Evolutionary conservation across 2,888 invertebrate genomes (phyloP).

Genomic region (Rotaria sp.): DNA sequence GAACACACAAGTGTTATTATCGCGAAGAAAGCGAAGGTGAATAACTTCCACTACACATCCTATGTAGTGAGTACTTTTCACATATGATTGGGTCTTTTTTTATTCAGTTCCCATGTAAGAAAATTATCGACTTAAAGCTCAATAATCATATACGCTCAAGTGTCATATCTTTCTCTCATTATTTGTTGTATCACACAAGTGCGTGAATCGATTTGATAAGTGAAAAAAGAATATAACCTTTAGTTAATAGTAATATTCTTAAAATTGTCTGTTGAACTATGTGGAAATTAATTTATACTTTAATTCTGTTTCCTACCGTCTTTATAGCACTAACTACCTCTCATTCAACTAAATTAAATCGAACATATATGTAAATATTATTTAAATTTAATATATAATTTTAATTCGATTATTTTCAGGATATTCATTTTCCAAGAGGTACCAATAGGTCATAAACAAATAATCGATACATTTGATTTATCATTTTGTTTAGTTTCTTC

Average conservation of each 20-base stretch:
- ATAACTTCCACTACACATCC: not conserved
- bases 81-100: not conserved
- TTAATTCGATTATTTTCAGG: not conserved
- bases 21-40: not conserved
- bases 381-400: not conserved
- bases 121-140: not conserved
- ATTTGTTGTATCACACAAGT: not conserved
- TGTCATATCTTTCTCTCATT: not conserved
- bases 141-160: not conserved
- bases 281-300: not conserved
- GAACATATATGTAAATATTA: slow-evolving; percentile 12
- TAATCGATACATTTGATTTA: slow-evolving; percentile 4
- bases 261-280: not conserved
- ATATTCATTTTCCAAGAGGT: not conserved
- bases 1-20: not conserved
- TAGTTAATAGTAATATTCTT: not conserved
- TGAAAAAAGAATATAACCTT: not conserved
- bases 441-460: not conserved
- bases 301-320: not conserved
- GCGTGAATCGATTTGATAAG: not conserved
- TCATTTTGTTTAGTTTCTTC: not conserved
- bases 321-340: not conserved
- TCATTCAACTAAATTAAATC: not conserved
- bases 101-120: not conserved
- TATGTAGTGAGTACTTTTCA: not conserved